These are phyloP conservation scores for Rousettus leschenaultii DNA, from an alignment of 2,113 vertebrate genomes.

Conservation along the genomic window DNA sequence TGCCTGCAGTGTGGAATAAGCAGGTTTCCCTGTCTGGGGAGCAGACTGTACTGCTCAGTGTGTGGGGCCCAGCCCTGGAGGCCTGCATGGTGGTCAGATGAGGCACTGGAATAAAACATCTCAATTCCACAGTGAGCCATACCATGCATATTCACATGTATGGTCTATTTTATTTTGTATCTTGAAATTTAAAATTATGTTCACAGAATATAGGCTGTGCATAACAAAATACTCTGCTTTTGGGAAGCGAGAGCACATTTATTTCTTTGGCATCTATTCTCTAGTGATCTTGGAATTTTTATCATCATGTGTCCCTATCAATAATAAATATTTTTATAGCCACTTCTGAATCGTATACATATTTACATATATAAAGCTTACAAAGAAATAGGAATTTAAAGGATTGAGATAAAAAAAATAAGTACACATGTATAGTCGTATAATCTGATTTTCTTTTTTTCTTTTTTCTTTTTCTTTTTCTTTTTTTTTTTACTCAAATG, in stretches of 20 bases:
- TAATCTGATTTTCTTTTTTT: not conserved
- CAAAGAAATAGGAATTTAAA: not conserved
- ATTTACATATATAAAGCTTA: not conserved
- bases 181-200: slow-evolving; percentile 7
- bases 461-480: too few relatives aligned
- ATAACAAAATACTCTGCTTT: not conserved
- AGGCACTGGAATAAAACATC: not conserved
- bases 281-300: slow-evolving; percentile 25
- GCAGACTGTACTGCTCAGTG: not conserved
- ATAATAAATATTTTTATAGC: slow-evolving; percentile 1
- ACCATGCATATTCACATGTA: not conserved
- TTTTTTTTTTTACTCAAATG: not conserved
- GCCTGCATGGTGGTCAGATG: not conserved
- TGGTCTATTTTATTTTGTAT: not conserved
- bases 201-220: not conserved
- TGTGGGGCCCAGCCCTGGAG: not conserved
- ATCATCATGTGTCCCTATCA: not conserved
- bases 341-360: not conserved
- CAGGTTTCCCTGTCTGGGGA: slow-evolving; percentile 9
- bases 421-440: not conserved
- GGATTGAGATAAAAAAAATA: not conserved
- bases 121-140: not conserved
- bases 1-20: not conserved
- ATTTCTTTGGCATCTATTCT: slow-evolving; percentile 14
- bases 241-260: not conserved